Conservation (phyloP, 1,140 invertebrate genomes). For the Bactericera cockerelli region DNA sequence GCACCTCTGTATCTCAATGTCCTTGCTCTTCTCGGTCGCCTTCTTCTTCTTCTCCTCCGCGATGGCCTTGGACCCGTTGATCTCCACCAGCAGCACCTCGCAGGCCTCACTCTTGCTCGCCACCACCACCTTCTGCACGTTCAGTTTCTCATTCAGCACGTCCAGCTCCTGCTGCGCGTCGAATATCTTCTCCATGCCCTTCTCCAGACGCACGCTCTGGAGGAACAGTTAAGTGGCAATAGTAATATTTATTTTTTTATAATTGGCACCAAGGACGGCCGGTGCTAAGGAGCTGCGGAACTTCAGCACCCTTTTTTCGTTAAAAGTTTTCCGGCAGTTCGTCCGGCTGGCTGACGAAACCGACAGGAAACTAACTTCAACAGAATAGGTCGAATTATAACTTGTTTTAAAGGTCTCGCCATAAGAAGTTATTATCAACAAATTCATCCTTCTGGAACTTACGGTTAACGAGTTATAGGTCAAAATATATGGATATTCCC, state of each 20-base stretch:
- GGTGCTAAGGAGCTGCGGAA: too few relatives aligned
- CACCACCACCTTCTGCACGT: conserved; percentile 57
- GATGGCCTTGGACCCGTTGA: conserved; percentile 43
- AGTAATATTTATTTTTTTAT: not conserved
- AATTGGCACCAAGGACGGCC: not conserved
- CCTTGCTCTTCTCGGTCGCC: conserved; percentile 54
- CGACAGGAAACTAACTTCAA: too few relatives aligned
- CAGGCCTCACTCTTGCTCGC: conserved; percentile 57
- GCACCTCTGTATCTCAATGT: conserved; percentile 64
- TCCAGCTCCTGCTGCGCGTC: conserved; percentile 58
- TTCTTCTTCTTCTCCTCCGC: conserved; percentile 58
- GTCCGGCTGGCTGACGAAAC: too few relatives aligned
- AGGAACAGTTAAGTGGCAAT: conserved; percentile 16
- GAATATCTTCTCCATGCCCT: conserved; percentile 58
- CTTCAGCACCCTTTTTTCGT: not conserved
- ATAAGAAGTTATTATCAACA: not conserved
- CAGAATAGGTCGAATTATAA: too few relatives aligned
- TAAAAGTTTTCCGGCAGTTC: not conserved
- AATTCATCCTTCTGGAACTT: not conserved
- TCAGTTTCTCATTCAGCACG: conserved; percentile 54
- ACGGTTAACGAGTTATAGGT: too few relatives aligned
- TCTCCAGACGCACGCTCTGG: conserved; percentile 46
- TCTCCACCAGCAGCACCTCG: conserved; percentile 49
- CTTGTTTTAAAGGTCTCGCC: too few relatives aligned
- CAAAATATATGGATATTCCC: too few relatives aligned